Base-by-base conservation (phyloP, 2,888 invertebrate genomes). In the Caradrina clavipalpis region DNA sequence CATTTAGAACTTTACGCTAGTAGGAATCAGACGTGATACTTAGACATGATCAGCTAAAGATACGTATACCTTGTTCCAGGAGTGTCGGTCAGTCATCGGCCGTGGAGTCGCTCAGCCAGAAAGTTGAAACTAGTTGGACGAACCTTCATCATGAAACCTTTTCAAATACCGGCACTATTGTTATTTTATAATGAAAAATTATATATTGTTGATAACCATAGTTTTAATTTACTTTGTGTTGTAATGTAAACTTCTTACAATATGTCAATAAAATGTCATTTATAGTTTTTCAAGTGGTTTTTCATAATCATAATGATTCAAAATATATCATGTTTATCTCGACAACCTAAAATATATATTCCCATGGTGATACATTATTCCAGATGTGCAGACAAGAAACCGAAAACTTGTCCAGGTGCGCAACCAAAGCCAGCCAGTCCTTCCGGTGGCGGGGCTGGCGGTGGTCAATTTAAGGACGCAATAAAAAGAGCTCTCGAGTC, bases 401-500 rank as follows among this genome's bases (percentile, higher is more conserved):
- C 80, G 0, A 69, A 67, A 7, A 60, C 70, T 7, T 87, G 84
- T 66, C 83, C 87, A 22, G 55, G 21, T 7, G 15, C n/a, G 5
- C 55, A n/a, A 7, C 65, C 47, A 2, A 55, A 7, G 57, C 5
- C 31, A 31, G 31, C 35, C 8, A 1, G 8, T 8, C 7, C 8
- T 1, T 8, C 8, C 8, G 45, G 45, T 17, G 45, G 17, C 45
- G 5, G 4, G 1, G 45, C 17, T 17, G 45, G 17, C 45, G 5
- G 4, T 5, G 45, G 45, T 17, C 17, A 45, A 45, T 2, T 2
- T 6, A 17, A 5, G 45, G 8, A 22, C 10, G 7, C 15, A 17
- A 71, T 91, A 6, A 89, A 84, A 71, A 87, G 95, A 26, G 88
- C 87, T 0, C 58, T 76, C n/a, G 68, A 21, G 6, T 67, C 90